phyloP scores from a whole-genome alignment of 1,140 invertebrate species.

The Tenebrio molitor region DNA sequence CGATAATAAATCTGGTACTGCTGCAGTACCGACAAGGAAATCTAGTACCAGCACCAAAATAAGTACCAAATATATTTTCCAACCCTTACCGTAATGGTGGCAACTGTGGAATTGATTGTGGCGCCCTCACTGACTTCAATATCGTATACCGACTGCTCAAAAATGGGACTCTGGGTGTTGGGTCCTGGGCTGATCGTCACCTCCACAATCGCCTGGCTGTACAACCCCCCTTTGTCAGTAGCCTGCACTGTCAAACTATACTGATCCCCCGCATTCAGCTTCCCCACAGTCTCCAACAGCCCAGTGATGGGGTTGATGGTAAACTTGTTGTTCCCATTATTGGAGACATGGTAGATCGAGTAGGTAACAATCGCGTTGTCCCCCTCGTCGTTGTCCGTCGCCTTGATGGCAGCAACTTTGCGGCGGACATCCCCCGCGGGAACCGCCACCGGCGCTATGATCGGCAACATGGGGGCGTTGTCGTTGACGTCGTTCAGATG shows the following conservation, averaged over 20 bases:
- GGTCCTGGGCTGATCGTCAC: constrained; percentile 85
- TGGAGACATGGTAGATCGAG: constrained; percentile 88
- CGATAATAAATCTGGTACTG: too few relatives aligned
- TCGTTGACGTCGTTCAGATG: constrained; percentile 87
- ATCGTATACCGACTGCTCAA: constrained; percentile 84
- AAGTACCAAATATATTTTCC: background rate
- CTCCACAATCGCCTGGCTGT: constrained; percentile 87
- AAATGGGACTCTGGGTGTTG: constrained; percentile 87
- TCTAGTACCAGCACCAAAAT: too few relatives aligned
- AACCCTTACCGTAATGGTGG: constrained; percentile 73
- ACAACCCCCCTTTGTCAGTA: constrained; percentile 77
- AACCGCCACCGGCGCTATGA: constrained; percentile 81
- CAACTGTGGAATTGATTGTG: constrained; percentile 86
- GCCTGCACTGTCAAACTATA: constrained; percentile 91
- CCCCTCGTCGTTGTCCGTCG: constrained; percentile 88
- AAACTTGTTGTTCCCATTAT: constrained; percentile 89
- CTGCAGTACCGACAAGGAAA: too few relatives aligned
- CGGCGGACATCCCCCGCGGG: constrained; percentile 85
- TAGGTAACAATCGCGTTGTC: constrained; percentile 86
- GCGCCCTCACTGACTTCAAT: constrained; percentile 90
- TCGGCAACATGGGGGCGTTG: constrained; percentile 83
- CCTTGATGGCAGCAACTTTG: constrained; percentile 83
- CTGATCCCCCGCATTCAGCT: constrained; percentile 86
- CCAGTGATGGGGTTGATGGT: constrained; percentile 86
- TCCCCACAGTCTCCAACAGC: constrained; percentile 81